Base-by-base conservation (phyloP, 2,797 vertebrate genomes). In the Scolopax bukidnonensis region DNA sequence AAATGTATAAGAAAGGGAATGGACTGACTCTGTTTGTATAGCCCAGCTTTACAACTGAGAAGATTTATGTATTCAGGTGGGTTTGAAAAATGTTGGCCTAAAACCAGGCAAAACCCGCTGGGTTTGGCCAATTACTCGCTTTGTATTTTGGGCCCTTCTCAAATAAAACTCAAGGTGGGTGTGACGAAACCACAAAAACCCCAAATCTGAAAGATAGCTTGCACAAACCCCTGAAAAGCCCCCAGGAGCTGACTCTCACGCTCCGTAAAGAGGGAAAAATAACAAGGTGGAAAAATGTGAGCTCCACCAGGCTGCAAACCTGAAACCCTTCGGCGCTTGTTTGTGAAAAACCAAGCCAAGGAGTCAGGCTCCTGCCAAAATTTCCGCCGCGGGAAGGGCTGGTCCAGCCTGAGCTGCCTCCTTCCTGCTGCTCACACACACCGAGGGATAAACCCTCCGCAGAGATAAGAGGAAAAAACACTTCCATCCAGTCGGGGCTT, bases 21-120 rank as follows among this genome's bases (percentile, higher is more conserved):
- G 36, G 76, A 20, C 28, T 48, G 32, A 81, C 57, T 93, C 17
- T 83, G 41, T 33, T 82, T 93, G 86, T 73, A 67, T 11, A 89
- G 56, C 60, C 40, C 36, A 80, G 38, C 54, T 85, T 77, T 57
- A 74, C 45, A 70, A 27, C 59, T 16, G 48, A 36, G 64, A 41
- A 60, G 80, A 91, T 95, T 95, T 94, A 91, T 94, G 13, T 71
- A 50, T 87, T 91, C 54, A 70, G 83, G 88, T 86, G 88, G 59
- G 56, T 86, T 80, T 85, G 48, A 82, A 90, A 80, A 89, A 67
- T 36, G 40, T 84, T 90, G 89, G 70, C 88, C 15, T 32, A 68
- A 88, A 78, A 10, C 64, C 93, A 92, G 60, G 60, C 51, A 71
- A 93, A 94, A 56, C 69, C 82, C 7, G 0, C 32, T 41, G 41